Percentiles rank a stretch among this genome's conserved stretches.
Evolutionary conservation across 2,797 vertebrate species (phyloP).

Genomic region (Falco concolor): DNA sequence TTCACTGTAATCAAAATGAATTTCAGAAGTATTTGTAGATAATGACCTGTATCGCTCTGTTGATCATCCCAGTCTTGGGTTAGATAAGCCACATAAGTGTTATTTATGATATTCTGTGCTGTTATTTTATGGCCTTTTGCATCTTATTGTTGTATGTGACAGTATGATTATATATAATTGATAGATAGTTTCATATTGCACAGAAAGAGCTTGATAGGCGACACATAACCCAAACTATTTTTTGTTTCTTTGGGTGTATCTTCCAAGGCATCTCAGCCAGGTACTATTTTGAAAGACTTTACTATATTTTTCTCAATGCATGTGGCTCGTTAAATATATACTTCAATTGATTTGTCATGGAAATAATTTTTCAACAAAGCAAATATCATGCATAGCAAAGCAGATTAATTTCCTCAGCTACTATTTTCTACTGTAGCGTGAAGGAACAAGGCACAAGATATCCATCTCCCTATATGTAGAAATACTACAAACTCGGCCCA

Average conservation of each 20-base stretch:
- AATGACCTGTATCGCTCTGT: conserved; percentile 6
- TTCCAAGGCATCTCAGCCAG: neutral
- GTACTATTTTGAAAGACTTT: neutral
- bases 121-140: conserved; percentile 15
- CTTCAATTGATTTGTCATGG: neutral
- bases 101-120: neutral
- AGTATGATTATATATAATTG: conserved; percentile 28
- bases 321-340: neutral
- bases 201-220: neutral
- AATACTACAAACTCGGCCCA: neutral
- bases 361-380: neutral
- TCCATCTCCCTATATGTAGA: neutral
- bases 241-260: neutral
- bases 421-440: neutral
- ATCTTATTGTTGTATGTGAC: conserved; percentile 28
- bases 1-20: conserved; percentile 13
- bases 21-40: conserved; percentile 38
- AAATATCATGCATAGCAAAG: neutral
- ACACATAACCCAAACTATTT: neutral
- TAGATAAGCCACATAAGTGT: neutral
- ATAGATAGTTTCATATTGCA: conserved; percentile 1
- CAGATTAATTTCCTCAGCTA: neutral
- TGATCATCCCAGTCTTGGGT: neutral
- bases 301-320: neutral
- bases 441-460: neutral